A percentile compares a stretch with the other conserved stretches of the same genome.
Evolutionary conservation across 2,113 vertebrate species (phyloP).

Genomic region (Prunella himalayana): DNA sequence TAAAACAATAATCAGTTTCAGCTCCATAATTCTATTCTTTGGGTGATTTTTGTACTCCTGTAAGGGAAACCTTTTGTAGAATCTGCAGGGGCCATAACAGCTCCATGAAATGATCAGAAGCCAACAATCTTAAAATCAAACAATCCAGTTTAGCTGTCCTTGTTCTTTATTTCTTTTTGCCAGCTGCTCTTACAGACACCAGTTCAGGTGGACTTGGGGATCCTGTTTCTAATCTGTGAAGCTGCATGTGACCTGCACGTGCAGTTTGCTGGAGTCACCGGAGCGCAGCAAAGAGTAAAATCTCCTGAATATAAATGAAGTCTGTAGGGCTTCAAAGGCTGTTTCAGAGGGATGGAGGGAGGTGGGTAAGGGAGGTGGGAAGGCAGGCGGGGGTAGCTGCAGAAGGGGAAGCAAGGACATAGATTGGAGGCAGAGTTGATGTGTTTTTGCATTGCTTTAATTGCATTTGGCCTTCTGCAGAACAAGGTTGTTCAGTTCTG

Average conservation of each 20-base stretch:
- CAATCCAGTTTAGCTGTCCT: not conserved
- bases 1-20: not conserved
- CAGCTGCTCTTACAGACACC: rapidly evolving
- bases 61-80: not conserved
- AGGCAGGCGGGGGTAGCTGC: not conserved
- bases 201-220: not conserved
- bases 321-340: not conserved
- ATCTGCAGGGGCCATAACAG: not conserved
- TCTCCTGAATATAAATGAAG: not conserved
- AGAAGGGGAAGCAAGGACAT: not conserved
- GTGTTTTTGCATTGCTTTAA: not conserved
- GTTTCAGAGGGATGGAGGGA: not conserved
- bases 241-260: not conserved
- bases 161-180: not conserved
- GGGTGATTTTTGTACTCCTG: not conserved
- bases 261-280: not conserved
- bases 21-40: not conserved
- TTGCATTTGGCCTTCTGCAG: not conserved
- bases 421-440: rapidly evolving
- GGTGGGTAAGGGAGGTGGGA: not conserved
- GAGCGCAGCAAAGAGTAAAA: not conserved
- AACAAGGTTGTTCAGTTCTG: not conserved
- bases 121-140: not conserved
- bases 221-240: not conserved
- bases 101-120: not conserved